Evolutionary conservation across 2,888 invertebrate species (phyloP).

Genomic region (Lepidonotus clava): DNA sequence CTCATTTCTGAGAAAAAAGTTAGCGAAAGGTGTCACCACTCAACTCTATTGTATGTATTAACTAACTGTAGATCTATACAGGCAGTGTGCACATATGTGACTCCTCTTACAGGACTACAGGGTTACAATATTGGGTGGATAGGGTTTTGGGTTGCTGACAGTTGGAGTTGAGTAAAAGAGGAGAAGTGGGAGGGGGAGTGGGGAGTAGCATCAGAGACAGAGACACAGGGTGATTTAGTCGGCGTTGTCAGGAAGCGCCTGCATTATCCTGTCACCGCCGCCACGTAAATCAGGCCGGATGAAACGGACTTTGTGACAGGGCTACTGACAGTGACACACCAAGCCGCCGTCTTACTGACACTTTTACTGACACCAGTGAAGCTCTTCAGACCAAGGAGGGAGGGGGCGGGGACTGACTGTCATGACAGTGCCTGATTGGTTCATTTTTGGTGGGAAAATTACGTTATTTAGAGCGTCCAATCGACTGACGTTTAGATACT

Average conservation of each 20-base stretch:
- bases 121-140: too few relatives aligned
- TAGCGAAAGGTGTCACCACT: too few relatives aligned
- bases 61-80: too few relatives aligned
- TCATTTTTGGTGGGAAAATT: constrained; percentile 12
- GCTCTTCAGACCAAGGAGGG: not conserved
- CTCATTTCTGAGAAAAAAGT: too few relatives aligned
- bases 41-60: too few relatives aligned
- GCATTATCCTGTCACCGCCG: constrained; percentile 39
- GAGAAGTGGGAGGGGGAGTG: not conserved
- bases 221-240: constrained; percentile 42
- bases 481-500: not conserved
- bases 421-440: not conserved
- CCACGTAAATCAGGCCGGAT: constrained; percentile 32
- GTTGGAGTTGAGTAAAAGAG: too few relatives aligned
- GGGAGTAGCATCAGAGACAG: not conserved
- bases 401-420: not conserved
- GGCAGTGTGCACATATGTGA: too few relatives aligned
- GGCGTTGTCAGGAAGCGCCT: constrained; percentile 30
- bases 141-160: too few relatives aligned
- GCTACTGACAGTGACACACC: not conserved
- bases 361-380: constrained; percentile 8
- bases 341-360: not conserved
- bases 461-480: not conserved
- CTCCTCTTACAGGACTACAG: too few relatives aligned
- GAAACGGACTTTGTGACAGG: constrained; percentile 24